Evolutionary conservation across 2,797 vertebrate species (phyloP), one percentile per base, ranked within the genome.

Genomic region (Pangasius djambal): DNA sequence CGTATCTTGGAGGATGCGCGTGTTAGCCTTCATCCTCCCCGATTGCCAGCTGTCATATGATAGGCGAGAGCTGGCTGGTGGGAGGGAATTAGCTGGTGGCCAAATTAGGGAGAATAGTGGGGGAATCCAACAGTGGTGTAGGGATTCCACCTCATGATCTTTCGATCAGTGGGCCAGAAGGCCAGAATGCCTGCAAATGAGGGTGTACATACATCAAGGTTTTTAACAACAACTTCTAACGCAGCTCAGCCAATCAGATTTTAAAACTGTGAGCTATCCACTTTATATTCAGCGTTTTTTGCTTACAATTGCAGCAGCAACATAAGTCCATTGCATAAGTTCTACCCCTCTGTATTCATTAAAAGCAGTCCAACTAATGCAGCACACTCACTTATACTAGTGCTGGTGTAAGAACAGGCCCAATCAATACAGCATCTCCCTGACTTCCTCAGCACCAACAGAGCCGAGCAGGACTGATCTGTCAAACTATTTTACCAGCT

Each of bases 401-500:
- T 22, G 12, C 40, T 79, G 59, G 57, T 63, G n/a, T 44, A 25
- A 50, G 40, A 87, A n/a, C 59, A 50, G 40, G 16, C 18, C 37
- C 16, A 63, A 67, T 63, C 72, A 48, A 75, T 78, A 86, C n/a
- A 31, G 57, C 72, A 78, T 86, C 85, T 86, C 25, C 4, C 59
- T 34, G 74, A 79, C 75, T 67, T 69, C 61, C 61, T 67, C 16
- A 87, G 61, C 77, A 69, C 28, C 48, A 40, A 74, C 15, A 37
- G 48, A 81, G 63, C 77, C 61, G 3, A 67, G 75, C 77, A 81
- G 0, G 6, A 28, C 75, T 40, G 61, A 81, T 44, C 31, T 59
- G 69, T 74, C 69, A 65, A 37, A 59, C 52, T 84, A 28, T 75
- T 83, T 74, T 74, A 83, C 67, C 87, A 83, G 55, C 31, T 52